Evolutionary conservation across 2,797 vertebrate species (phyloP).

Genomic region (Coreius guichenoti): DNA sequence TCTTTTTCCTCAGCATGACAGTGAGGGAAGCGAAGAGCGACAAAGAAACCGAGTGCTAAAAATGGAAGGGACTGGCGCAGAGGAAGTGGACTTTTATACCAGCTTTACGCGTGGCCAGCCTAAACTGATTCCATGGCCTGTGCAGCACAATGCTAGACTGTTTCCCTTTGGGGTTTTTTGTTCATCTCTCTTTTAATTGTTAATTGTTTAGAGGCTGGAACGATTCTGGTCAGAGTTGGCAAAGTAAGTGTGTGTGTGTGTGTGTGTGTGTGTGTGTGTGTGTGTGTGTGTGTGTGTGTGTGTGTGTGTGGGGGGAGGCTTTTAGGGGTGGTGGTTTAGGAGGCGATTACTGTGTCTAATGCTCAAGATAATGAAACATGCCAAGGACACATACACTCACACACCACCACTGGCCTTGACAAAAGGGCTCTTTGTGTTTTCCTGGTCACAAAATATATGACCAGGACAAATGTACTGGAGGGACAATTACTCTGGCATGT

Average conservation of each 20-base stretch:
- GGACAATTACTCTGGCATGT: neutral
- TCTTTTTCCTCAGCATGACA: constrained; percentile 79
- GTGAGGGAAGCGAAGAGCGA: constrained; percentile 12
- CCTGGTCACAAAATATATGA: constrained; percentile 26
- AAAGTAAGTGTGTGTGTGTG: constrained; percentile 44
- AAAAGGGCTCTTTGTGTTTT: constrained; percentile 48
- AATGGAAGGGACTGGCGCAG: constrained; percentile 32
- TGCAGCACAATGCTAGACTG: constrained; percentile 74
- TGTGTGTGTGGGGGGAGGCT: constrained; percentile 54
- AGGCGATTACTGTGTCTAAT: constrained; percentile 66
- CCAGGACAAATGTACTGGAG: neutral
- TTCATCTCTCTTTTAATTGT: constrained; percentile 69
- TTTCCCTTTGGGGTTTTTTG: constrained; percentile 59
- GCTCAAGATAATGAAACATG: constrained; percentile 63
- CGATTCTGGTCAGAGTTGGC: constrained; percentile 32
- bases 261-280: constrained; percentile 40
- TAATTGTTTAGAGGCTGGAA: constrained; percentile 67
- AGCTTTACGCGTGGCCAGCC: constrained; percentile 63
- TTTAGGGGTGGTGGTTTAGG: constrained; percentile 58
- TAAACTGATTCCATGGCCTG: constrained; percentile 64
- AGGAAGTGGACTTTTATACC: constrained; percentile 57
- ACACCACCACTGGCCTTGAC: constrained; percentile 29
- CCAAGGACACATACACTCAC: constrained; percentile 58
- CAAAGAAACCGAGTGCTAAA: neutral
- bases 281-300: constrained; percentile 39